Evolutionary conservation across 2,797 vertebrate species (phyloP), one percentile per base, ranked within the genome.

Genomic region (Garrulus glandarius): DNA sequence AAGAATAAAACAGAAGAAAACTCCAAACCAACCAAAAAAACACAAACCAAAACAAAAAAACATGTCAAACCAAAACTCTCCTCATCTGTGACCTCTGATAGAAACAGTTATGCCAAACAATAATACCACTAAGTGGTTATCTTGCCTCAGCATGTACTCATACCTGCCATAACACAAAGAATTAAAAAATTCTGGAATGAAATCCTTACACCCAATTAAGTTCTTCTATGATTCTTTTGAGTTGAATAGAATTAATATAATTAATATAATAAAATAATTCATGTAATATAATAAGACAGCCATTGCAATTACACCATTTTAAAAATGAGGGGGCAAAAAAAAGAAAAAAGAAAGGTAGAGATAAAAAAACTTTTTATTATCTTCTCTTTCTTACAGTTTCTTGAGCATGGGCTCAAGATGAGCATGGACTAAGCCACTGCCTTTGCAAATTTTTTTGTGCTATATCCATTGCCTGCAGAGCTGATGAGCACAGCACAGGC

Each of bases 391-490:
- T 52, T 20, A n/a, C 10, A 52, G 47, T 41, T 78, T 27, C 13
- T 68, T 52, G 17, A 74, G 21, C 15, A n/a, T n/a, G n/a, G n/a
- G n/a, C n/a, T n/a, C n/a, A n/a, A n/a, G n/a, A n/a, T n/a, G n/a
- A n/a, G n/a, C n/a, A n/a, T 36, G 3, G 17, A 56, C 16, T 75
- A 69, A 71, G 14, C 12, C 39, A 43, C 19, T 64, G 37, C 16
- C 37, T 71, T 55, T 47, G 24, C 19, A 32, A 61, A 32, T 4
- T 12, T 34, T 69, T 61, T 52, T 41, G 14, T 65, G 10, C 29
- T 59, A 20, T 1, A 0, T 29, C 34, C 2, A 1, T 36, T 3
- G 0, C 14, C 29, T 39, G 14, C 21, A 69, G 36, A 74, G 57
- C 9, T 83, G 55, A 64, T 39, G 60, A 77, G 34, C 23, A 22